Conservation (phyloP, 2,113 vertebrate genomes). For the Panurus biarmicus region DNA sequence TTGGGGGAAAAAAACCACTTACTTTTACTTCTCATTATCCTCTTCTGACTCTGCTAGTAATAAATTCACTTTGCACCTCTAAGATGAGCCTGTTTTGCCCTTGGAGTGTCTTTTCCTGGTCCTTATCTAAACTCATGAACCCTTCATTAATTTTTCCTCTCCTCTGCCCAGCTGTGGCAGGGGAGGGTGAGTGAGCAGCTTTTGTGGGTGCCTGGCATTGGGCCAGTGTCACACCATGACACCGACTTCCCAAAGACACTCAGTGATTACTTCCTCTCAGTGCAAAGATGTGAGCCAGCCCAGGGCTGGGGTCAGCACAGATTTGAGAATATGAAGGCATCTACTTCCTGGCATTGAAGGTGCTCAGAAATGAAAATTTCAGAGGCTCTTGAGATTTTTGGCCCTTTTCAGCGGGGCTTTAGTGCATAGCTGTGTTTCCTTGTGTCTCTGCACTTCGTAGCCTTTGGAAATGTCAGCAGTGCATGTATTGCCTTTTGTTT, state of each 20-base stretch:
- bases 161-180: neutral
- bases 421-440: neutral
- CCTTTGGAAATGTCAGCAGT: slow-evolving; percentile 39
- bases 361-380: neutral
- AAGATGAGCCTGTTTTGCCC: neutral
- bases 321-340: neutral
- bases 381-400: neutral
- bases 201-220: neutral
- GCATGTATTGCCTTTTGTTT: slow-evolving; percentile 43
- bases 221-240: neutral
- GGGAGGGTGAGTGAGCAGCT: neutral
- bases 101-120: neutral
- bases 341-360: neutral
- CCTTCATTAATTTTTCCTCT: neutral
- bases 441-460: neutral
- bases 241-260: neutral
- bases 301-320: neutral
- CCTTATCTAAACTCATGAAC: neutral
- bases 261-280: neutral
- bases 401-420: neutral
- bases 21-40: neutral
- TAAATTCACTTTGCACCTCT: neutral
- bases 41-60: neutral
- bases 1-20: neutral
- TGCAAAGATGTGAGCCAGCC: neutral